Evolutionary conservation across 1,140 invertebrate genomes (phyloP).

Genomic region (Saccostrea glomerata): DNA sequence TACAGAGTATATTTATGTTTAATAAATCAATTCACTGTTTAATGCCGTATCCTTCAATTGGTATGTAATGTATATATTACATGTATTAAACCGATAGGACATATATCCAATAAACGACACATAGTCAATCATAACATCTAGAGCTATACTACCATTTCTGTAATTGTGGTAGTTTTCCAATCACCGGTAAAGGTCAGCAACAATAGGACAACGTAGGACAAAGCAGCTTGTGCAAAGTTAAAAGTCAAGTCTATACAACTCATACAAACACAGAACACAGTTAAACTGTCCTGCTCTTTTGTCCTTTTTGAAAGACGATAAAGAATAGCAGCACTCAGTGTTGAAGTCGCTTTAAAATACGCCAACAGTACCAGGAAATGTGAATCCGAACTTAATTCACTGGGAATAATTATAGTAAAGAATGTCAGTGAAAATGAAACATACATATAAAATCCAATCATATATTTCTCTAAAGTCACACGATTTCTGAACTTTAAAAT

Average conservation of each 20-base stretch:
- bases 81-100: too few species aligned
- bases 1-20: too few species aligned
- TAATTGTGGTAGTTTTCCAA: background rate
- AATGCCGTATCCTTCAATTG: too few species aligned
- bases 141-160: background rate
- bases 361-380: background rate
- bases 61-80: too few species aligned
- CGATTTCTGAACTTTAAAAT: background rate
- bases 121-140: too few species aligned
- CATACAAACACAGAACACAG: background rate
- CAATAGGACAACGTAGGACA: background rate
- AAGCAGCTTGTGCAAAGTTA: background rate
- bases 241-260: background rate
- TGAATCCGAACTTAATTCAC: background rate
- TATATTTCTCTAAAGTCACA: background rate
- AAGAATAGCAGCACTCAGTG: background rate
- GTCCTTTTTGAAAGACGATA: background rate
- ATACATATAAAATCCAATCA: background rate
- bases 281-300: background rate
- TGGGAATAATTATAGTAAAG: background rate
- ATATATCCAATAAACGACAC: too few species aligned
- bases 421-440: constrained; percentile 1
- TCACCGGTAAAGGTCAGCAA: background rate
- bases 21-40: too few species aligned
- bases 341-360: constrained; percentile 2